Evolutionary conservation across 2,797 vertebrate species (phyloP), one percentile per base, ranked within the genome.

Genomic region (Squalus acanthias): DNA sequence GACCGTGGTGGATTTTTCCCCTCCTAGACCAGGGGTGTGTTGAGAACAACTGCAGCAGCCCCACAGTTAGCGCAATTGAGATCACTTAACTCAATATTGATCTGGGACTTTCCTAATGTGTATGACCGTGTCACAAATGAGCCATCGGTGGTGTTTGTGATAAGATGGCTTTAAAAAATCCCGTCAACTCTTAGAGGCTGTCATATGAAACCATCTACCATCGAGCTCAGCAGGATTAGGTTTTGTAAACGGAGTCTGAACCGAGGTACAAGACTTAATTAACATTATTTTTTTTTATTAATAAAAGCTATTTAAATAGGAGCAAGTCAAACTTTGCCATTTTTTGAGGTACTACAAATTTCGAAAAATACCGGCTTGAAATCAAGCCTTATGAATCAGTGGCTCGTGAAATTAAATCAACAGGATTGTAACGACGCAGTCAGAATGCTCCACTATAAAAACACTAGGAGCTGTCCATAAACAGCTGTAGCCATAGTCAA

Each of bases 341-440:
- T 76, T 95, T 29, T 17, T 60, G 10, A 15, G 46, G 17, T 50
- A 15, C 10, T 70, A 24, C n/a, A 72, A 95, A 53, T 33, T 57
- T 76, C 12, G 24, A 70, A 57, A 39, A 94, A 94, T 69, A 69
- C 65, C 70, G 20, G 46, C 13, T 50, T 72, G 94, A 95, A 95
- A 74, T 93, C n/a, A 69, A 12, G 91, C 7, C n/a, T 69, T 67
- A 12, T 65, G 91, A 60, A 76, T 95, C 94, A 95, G 50, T 76
- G 50, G 6, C 70, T 76, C 94, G 17, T 93, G 91, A 93, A 93
- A 93, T 93, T 60, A 95, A 76, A 95, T 95, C 70, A 33, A 76
- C 94, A 95, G 94, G 94, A n/a, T 95, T 53, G 46, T 53, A 95
- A 95, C 65, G 65, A 87, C 53, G 79, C 12, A 79, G 20, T 96